A percentile compares a stretch with the other conserved stretches of the same genome.
These are phyloP conservation scores for Hirundichthys speculiger DNA, from an alignment of 2,113 vertebrate genomes.

Conservation along the genomic window DNA sequence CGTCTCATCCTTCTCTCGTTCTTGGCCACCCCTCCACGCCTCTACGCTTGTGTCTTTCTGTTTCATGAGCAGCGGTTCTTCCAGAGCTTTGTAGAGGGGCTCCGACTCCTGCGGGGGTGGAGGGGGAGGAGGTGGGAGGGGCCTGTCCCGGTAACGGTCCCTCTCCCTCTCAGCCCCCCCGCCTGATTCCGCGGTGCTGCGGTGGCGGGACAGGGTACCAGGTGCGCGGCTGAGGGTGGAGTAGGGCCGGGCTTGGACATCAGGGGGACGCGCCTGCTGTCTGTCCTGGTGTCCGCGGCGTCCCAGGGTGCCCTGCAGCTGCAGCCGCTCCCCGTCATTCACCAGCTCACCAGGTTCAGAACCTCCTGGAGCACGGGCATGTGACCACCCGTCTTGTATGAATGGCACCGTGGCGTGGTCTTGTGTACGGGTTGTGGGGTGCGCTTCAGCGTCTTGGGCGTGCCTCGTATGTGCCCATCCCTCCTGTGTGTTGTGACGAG, in stretches of 20 bases:
- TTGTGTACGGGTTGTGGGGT: slow-evolving; percentile 43
- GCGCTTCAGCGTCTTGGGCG: slow-evolving; percentile 58
- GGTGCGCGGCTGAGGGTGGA: slow-evolving; percentile 73
- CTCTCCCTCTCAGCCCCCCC: slow-evolving; percentile 61
- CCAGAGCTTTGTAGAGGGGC: slow-evolving; percentile 90
- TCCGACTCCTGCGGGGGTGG: slow-evolving; percentile 83
- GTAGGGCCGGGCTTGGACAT: slow-evolving; percentile 73
- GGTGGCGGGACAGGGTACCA: slow-evolving; percentile 72
- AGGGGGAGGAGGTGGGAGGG: slow-evolving; percentile 79
- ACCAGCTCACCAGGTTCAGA: slow-evolving; percentile 55
- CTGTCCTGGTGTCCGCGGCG: slow-evolving; percentile 70
- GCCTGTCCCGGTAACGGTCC: slow-evolving; percentile 73
- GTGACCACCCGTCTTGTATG: slow-evolving; percentile 72
- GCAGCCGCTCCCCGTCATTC: slow-evolving; percentile 63
- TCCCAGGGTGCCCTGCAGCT: slow-evolving; percentile 73
- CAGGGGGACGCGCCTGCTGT: slow-evolving; percentile 66
- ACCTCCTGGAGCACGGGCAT: slow-evolving; percentile 47
- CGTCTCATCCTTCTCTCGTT: slow-evolving; percentile 65
- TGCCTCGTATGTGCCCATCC: slow-evolving; percentile 62
- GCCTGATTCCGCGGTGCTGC: slow-evolving; percentile 44
- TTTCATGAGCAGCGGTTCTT: slow-evolving; percentile 78
- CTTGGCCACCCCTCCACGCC: slow-evolving; percentile 58
- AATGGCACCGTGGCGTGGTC: slow-evolving; percentile 54
- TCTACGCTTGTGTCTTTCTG: slow-evolving; percentile 63
- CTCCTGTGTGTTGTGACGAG: slow-evolving; percentile 60